Evolutionary conservation across 2,888 invertebrate genomes (phyloP).

Genomic region (Stenoptilia bipunctidactyla): DNA sequence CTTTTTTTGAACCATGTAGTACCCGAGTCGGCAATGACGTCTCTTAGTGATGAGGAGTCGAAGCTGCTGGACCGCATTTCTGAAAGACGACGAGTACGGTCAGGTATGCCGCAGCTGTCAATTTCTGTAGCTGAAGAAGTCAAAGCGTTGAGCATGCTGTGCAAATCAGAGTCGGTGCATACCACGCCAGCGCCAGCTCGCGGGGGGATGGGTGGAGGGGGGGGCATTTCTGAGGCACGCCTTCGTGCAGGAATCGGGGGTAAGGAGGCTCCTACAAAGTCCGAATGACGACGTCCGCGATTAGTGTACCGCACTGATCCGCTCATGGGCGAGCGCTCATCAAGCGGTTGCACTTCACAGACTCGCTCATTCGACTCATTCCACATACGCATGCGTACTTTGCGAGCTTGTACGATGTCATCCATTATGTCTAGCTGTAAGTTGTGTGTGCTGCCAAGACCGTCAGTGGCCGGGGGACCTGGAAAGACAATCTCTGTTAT

Average conservation of each 20-base stretch:
- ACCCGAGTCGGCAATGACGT: slow-evolving; percentile 54
- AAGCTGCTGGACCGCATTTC: slow-evolving; percentile 88
- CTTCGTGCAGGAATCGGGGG: slow-evolving; percentile 74
- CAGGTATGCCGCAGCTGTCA: slow-evolving; percentile 74
- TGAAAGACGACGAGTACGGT: slow-evolving; percentile 71
- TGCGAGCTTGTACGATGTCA: slow-evolving; percentile 85
- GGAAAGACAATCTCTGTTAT: no score
- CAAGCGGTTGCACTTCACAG: slow-evolving; percentile 85
- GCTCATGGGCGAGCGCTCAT: slow-evolving; percentile 72
- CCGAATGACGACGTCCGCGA: slow-evolving; percentile 78
- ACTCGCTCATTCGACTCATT: slow-evolving; percentile 84
- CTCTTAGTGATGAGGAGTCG: slow-evolving; percentile 80
- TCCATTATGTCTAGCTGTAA: slow-evolving; percentile 90
- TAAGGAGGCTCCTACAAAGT: slow-evolving; percentile 74
- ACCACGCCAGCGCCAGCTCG: slow-evolving; percentile 73
- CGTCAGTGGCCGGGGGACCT: slow-evolving; percentile 80
- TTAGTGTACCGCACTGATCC: slow-evolving; percentile 73
- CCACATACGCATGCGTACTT: slow-evolving; percentile 88
- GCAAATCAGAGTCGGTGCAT: slow-evolving; percentile 85
- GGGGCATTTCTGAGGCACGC: slow-evolving; percentile 82
- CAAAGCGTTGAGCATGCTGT: slow-evolving; percentile 82
- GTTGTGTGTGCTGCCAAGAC: slow-evolving; percentile 83
- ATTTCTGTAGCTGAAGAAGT: slow-evolving; percentile 87
- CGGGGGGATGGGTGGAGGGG: slow-evolving; percentile 44
- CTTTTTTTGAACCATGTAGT: slow-evolving; percentile 84